phyloP scores from a whole-genome alignment of 2,113 vertebrate genomes.

The Spea bombifrons region DNA sequence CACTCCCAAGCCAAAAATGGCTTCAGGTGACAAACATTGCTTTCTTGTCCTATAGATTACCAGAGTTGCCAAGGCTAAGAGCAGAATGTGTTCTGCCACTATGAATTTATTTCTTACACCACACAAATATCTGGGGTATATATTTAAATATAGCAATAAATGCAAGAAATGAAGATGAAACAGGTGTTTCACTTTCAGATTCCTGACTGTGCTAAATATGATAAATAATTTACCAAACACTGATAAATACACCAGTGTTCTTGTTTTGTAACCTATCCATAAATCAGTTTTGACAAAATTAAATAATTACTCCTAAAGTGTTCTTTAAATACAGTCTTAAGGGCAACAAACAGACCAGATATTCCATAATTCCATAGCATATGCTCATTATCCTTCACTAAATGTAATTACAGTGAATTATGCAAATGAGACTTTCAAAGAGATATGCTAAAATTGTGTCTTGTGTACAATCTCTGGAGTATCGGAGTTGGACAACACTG shows the following conservation, averaged over 20 bases:
- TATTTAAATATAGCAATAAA: constrained; percentile 30
- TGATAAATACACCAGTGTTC: constrained; percentile 36
- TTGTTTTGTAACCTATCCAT: constrained; percentile 33
- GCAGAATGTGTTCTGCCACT: not conserved
- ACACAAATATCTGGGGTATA: constrained; percentile 14
- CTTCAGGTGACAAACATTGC: no score
- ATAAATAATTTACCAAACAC: constrained; percentile 37
- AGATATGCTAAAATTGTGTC: constrained; percentile 41
- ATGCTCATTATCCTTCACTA: constrained; percentile 46
- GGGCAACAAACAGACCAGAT: constrained; percentile 33
- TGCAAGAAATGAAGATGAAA: constrained; percentile 12
- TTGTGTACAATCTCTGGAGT: constrained; percentile 30
- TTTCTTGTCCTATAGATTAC: no score
- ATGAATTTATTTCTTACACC: constrained; percentile 3
- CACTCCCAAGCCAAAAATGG: no score
- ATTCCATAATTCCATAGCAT: constrained; percentile 43
- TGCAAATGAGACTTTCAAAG: constrained; percentile 42
- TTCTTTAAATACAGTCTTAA: constrained; percentile 32
- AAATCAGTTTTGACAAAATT: constrained; percentile 44
- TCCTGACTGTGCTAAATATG: constrained; percentile 27
- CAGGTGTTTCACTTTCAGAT: constrained; percentile 27
- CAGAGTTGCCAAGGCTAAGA: no score
- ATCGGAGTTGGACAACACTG: constrained; percentile 33
- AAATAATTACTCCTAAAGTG: constrained; percentile 39
- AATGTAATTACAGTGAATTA: constrained; percentile 46